These are phyloP conservation scores for Buphagus erythrorhynchus DNA, from an alignment of 2,797 vertebrate genomes.

Conservation along the genomic window DNA sequence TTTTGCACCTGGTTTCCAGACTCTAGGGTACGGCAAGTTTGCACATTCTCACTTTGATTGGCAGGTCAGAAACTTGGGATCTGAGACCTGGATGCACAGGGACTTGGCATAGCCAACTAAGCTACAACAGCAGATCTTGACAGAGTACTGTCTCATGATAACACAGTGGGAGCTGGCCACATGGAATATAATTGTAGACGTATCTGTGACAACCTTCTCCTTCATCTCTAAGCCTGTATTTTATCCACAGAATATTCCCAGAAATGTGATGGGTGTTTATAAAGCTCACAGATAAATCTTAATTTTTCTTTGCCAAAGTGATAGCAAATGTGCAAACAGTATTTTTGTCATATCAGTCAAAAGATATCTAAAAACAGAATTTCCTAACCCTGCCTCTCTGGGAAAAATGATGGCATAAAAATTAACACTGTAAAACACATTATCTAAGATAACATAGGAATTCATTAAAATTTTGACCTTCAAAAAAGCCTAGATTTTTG, in stretches of 20 bases:
- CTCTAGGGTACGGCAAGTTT: background rate
- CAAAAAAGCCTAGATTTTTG: background rate
- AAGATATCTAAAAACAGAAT: constrained; percentile 34
- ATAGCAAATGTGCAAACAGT: constrained; percentile 29
- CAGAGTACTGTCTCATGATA: background rate
- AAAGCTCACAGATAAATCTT: constrained; percentile 37
- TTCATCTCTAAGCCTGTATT: background rate
- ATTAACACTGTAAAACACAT: background rate
- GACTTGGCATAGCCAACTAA: background rate
- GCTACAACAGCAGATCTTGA: background rate
- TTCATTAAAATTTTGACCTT: background rate
- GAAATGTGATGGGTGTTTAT: constrained; percentile 28
- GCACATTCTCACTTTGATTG: background rate
- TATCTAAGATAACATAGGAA: background rate
- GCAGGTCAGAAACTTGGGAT: background rate
- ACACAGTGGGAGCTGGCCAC: background rate
- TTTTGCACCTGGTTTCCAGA: background rate
- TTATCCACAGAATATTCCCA: constrained; percentile 29
- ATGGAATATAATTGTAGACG: background rate
- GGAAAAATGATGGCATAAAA: constrained; percentile 8
- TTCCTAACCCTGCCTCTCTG: constrained; percentile 15
- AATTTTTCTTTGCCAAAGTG: constrained; percentile 24
- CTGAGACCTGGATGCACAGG: background rate
- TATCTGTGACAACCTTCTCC: constrained; percentile 30
- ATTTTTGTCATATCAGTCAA: constrained; percentile 44